A percentile compares a stretch with the other conserved stretches of the same genome.
phyloP scores from a whole-genome alignment of 1,140 invertebrate genomes.

The Aphis craccivora region DNA sequence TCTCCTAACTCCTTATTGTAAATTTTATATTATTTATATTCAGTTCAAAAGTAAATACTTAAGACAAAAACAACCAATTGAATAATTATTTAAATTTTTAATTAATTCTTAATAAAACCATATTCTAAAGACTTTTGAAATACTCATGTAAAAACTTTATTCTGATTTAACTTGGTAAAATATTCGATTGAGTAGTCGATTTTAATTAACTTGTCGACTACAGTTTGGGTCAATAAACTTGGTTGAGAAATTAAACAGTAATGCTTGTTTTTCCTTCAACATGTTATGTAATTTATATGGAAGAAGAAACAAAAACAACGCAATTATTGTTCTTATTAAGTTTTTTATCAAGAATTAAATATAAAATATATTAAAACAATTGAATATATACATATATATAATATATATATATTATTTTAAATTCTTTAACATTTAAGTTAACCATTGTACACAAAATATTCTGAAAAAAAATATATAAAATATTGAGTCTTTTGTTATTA shows the following conservation, averaged over 20 bases:
- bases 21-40: constrained; percentile 2
- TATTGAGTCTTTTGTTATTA: not conserved
- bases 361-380: not conserved
- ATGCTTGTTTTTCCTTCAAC: not conserved
- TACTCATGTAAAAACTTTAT: not conserved
- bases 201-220: constrained; percentile 26
- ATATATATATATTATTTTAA: no score
- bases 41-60: not conserved
- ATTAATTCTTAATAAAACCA: not conserved
- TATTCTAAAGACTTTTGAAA: not conserved
- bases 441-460: not conserved
- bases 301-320: not conserved
- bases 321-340: not conserved
- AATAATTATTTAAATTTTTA: constrained; percentile 20
- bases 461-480: not conserved
- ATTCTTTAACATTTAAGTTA: not conserved
- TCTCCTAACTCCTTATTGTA: not conserved
- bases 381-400: not conserved
- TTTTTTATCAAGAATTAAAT: not conserved
- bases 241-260: not conserved
- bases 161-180: constrained; percentile 6
- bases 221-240: constrained; percentile 20
- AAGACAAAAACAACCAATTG: not conserved
- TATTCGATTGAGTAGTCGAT: constrained; percentile 25
- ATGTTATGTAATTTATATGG: not conserved